Conservation (phyloP, 2,888 invertebrate species). For the Suillia variegata region DNA sequence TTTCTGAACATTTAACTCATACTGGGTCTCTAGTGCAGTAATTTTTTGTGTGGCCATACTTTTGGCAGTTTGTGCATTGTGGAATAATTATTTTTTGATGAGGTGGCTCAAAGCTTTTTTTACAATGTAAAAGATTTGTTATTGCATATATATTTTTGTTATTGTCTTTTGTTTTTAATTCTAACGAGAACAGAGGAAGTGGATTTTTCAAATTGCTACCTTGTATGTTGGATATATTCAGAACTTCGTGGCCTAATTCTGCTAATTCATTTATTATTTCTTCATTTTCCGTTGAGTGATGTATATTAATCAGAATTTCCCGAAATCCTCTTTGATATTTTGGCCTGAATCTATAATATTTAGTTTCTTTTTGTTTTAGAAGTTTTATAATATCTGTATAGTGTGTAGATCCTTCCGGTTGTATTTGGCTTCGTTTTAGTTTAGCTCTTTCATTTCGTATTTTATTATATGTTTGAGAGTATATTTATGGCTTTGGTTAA, state of each 20-base stretch:
- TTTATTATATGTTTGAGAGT: background rate
- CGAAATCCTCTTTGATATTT: conserved; percentile 7
- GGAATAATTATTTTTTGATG: conserved; percentile 16
- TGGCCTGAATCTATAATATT: background rate
- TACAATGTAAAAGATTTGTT: conserved; percentile 12
- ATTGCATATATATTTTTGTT: conserved; percentile 14
- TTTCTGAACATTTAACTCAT: conserved; percentile 11
- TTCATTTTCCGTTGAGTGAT: conserved; percentile 12
- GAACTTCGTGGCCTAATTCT: conserved; percentile 9
- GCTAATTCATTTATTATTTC: conserved; percentile 15
- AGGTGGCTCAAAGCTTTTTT: conserved; percentile 11
- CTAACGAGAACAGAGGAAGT: conserved; percentile 12
- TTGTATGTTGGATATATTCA: conserved; percentile 4
- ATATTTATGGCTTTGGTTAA: conserved; percentile 3
- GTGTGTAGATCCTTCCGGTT: background rate
- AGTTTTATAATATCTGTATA: conserved; percentile 11
- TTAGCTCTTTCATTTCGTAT: conserved; percentile 8
- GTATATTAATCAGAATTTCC: conserved; percentile 16
- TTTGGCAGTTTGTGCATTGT: conserved; percentile 18
- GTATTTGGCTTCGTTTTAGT: conserved; percentile 10
- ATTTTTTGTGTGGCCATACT: conserved; percentile 18
- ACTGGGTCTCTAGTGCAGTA: conserved; percentile 6
- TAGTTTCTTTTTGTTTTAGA: conserved; percentile 9
- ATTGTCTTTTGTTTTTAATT: conserved; percentile 15
- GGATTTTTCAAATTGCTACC: conserved; percentile 9